These are phyloP conservation scores for Syrista parreyssii DNA, from an alignment of 2,888 invertebrate species.

Conservation along the genomic window DNA sequence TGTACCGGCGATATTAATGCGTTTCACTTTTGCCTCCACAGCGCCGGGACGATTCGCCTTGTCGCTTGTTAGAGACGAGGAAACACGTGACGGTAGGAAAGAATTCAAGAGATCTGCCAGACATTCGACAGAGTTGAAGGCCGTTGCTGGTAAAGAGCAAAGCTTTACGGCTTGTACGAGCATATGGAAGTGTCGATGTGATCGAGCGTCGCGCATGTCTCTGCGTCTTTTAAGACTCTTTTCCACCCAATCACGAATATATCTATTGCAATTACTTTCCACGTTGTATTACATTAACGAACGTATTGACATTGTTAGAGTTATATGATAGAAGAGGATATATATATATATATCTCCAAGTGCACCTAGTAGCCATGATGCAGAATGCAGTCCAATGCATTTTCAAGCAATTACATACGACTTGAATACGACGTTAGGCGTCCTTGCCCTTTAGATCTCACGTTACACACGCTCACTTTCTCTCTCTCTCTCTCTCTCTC, in stretches of 20 bases:
- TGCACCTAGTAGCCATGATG: neutral
- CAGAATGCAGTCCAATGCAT: neutral
- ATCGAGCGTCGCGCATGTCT: neutral
- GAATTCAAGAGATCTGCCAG: neutral
- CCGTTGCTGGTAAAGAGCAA: neutral
- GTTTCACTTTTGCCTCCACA: neutral
- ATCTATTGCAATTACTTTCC: neutral
- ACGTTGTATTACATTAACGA: neutral
- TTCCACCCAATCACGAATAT: neutral
- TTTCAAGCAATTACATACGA: neutral
- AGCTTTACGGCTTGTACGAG: neutral
- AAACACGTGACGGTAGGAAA: neutral
- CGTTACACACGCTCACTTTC: slow-evolving; percentile 28
- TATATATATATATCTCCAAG: neutral
- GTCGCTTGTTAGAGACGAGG: neutral
- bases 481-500: slow-evolving; percentile 10
- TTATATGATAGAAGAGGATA: too few species aligned
- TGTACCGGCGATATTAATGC: slow-evolving; percentile 41
- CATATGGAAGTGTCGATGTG: neutral
- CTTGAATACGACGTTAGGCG: slow-evolving; percentile 20
- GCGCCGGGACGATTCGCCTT: neutral
- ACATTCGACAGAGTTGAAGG: neutral
- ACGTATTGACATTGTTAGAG: neutral
- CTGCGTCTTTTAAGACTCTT: neutral
- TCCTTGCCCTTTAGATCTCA: slow-evolving; percentile 44